Evolutionary conservation across 2,888 invertebrate genomes (phyloP), one percentile per base, ranked within the genome.

Genomic region (Eupithecia subumbrata): DNA sequence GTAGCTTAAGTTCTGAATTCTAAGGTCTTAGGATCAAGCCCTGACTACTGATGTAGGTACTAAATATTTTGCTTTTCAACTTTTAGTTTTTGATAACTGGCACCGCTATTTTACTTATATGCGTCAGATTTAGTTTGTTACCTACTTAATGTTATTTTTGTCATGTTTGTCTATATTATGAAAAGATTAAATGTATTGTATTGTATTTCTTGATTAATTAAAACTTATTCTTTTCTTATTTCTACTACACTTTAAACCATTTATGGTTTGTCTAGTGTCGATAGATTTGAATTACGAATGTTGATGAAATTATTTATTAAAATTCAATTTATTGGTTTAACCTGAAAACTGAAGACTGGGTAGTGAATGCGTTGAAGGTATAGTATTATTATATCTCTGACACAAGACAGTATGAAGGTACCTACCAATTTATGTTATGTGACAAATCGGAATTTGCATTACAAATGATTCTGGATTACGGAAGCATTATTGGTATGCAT

Each of bases 361-460:
- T 11, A 56, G 56, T 12, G 56, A 22, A 56, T 56, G 56, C 56
- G 56, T 22, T 22, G 0, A 56, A n/a, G 22, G 4, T 8, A 22
- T 1, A n/a, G n/a, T n/a, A n/a, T n/a, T n/a, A n/a, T n/a, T n/a
- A n/a, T n/a, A n/a, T n/a, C n/a, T n/a, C n/a, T n/a, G n/a, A n/a
- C 30, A 30, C 30, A 56, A 56, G 18, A 22, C 56, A n/a, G 52
- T 52, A 52, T 22, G 1, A 2, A 56, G 56, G 3, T 56, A n/a
- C 37, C 37, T 56, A n/a, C 37, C 37, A 37, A 2, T 7, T 37
- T n/a, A 48, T n/a, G 1, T 60, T 25, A 60, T 14, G 60, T 79
- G 56, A 73, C 77, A 81, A 81, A 78, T 79, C 75, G 43, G 25
- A 79, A 79, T 81, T 81, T 80, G 78, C 81, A 81, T 81, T 52